Evolutionary conservation across 23 tunicate species (phyloP).

Genomic region (Styela clava): DNA sequence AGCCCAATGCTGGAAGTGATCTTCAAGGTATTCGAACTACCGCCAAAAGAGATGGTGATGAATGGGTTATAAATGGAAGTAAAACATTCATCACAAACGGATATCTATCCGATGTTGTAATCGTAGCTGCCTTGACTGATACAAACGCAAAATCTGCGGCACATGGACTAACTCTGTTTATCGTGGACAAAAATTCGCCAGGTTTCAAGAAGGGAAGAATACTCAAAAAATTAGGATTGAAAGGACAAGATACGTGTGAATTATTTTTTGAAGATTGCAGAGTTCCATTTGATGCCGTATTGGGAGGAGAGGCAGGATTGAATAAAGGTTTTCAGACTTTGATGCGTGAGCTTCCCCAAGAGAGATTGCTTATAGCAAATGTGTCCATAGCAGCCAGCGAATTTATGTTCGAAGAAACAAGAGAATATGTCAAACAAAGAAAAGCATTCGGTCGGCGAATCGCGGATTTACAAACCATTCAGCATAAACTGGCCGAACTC

Average conservation of each 20-base stretch:
- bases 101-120: slow-evolving; percentile 80
- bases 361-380: slow-evolving; percentile 79
- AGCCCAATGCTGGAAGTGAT: slow-evolving; percentile 92
- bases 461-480: slow-evolving; percentile 88
- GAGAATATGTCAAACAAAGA: slow-evolving; percentile 96
- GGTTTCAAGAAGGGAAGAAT: slow-evolving; percentile 90
- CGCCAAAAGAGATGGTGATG: slow-evolving; percentile 90
- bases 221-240: slow-evolving; percentile 89
- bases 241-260: slow-evolving; percentile 96
- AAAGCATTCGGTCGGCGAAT: slow-evolving; percentile 95
- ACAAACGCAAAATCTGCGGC: slow-evolving; percentile 89
- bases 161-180: slow-evolving; percentile 85
- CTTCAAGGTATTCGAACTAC: slow-evolving; percentile 83
- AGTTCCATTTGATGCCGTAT: slow-evolving; percentile 71
- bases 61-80: slow-evolving; percentile 89
- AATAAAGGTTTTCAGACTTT: slow-evolving; percentile 82
- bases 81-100: slow-evolving; percentile 97
- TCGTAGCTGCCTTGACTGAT: slow-evolving; percentile 90
- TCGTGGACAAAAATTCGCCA: slow-evolving; percentile 77
- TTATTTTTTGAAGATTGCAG: slow-evolving; percentile 93
- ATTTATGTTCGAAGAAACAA: slow-evolving; percentile 84
- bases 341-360: slow-evolving; percentile 96
- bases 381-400: slow-evolving; percentile 79
- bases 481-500: slow-evolving; percentile 92
- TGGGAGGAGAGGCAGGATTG: slow-evolving; percentile 91